Conservation (phyloP, 2,888 invertebrate species). For the Osmoderma eremita region DNA sequence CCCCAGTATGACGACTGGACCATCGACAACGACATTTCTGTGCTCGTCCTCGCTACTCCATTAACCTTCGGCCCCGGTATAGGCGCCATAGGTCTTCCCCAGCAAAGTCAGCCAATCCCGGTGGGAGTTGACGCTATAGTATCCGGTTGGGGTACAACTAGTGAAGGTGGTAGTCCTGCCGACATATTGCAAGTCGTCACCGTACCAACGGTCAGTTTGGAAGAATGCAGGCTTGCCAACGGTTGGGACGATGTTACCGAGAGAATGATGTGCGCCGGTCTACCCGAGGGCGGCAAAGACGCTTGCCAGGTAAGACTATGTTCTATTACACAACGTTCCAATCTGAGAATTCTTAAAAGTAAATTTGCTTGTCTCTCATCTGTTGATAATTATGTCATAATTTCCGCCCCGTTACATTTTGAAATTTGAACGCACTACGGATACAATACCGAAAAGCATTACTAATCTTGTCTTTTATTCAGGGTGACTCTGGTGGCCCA, state of each 20-base stretch:
- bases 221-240: constrained; percentile 51
- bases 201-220: constrained; percentile 53
- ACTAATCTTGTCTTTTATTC: constrained; percentile 18
- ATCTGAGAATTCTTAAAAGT: not conserved
- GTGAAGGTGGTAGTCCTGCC: constrained; percentile 38
- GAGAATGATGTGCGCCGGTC: constrained; percentile 52
- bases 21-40: constrained; percentile 57
- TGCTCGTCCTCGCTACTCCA: constrained; percentile 53
- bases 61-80: constrained; percentile 32
- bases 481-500: constrained; percentile 58
- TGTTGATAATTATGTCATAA: no score
- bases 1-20: constrained; percentile 49
- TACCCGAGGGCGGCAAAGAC: constrained; percentile 49
- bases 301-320: constrained; percentile 50
- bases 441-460: not conserved
- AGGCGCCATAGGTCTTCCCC: constrained; percentile 37
- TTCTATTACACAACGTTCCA: not conserved
- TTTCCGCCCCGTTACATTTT: not conserved
- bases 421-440: not conserved
- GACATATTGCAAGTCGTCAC: constrained; percentile 55
- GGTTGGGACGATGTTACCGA: constrained; percentile 44
- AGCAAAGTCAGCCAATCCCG: constrained; percentile 22
- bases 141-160: constrained; percentile 46
- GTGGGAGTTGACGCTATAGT: constrained; percentile 33
- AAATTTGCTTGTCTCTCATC: not conserved